Percentiles rank a stretch among this genome's conserved stretches.
phyloP scores from a whole-genome alignment of 2,888 invertebrate species.

The Dione juno region DNA sequence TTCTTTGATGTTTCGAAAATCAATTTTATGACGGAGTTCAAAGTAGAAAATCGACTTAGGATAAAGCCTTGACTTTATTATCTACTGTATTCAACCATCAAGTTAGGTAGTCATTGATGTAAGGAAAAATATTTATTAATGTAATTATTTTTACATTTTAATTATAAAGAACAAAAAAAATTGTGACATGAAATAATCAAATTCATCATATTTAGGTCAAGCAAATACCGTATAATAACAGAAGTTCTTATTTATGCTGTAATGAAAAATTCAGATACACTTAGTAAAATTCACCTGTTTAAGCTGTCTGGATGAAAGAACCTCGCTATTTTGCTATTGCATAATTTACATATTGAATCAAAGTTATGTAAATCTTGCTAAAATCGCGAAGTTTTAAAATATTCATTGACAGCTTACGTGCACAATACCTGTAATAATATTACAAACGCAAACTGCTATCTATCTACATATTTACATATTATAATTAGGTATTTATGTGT shows the following conservation, averaged over 20 bases:
- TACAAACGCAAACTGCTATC: neutral
- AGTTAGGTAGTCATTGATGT: neutral
- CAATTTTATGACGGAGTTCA: slow-evolving; percentile 12
- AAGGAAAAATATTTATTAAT: neutral
- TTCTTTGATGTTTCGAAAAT: slow-evolving; percentile 18
- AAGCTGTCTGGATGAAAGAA: slow-evolving; percentile 6
- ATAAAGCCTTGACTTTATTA: neutral
- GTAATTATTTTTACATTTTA: neutral
- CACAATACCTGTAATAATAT: neutral
- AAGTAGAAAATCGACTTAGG: slow-evolving; percentile 6
- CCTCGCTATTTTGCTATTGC: neutral
- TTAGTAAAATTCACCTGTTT: slow-evolving; percentile 5
- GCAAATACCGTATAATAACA: neutral
- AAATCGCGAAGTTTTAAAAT: neutral
- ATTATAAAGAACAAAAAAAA: neutral
- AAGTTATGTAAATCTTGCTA: slow-evolving; percentile 9
- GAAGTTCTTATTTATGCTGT: neutral
- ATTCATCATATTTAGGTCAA: slow-evolving; percentile 5
- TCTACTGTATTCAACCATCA: neutral
- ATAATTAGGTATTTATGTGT: no score
- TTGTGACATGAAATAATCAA: slow-evolving; percentile 5
- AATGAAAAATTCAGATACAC: slow-evolving; percentile 20
- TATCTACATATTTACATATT: neutral
- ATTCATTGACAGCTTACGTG: neutral
- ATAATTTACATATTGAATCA: slow-evolving; percentile 25